These are phyloP conservation scores for Zeuzera pyrina DNA, from an alignment of 2,888 invertebrate species.

Conservation along the genomic window DNA sequence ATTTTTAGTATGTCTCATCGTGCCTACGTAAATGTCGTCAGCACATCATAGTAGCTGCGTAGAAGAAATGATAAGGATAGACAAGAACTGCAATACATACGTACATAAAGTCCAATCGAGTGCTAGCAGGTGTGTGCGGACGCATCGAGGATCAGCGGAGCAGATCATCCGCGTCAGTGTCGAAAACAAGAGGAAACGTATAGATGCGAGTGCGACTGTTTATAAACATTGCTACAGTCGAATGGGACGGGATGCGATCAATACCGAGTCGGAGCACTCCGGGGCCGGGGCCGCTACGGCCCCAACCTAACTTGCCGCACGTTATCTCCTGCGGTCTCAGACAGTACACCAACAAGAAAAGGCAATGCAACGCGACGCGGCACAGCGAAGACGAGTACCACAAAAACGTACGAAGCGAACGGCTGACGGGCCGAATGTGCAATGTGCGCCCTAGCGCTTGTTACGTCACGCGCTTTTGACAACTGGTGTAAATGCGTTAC, in stretches of 20 bases:
- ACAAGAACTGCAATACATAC: conserved; percentile 46
- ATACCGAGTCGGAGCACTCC: conserved; percentile 39
- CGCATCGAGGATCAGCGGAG: conserved; percentile 40
- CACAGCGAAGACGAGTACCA: conserved; percentile 20
- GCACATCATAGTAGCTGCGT: conserved; percentile 20
- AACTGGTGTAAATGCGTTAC: conserved; percentile 46
- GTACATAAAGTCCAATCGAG: conserved; percentile 34
- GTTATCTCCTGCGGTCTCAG: conserved; percentile 31
- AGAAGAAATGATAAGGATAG: conserved; percentile 27
- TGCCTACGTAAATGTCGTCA: conserved; percentile 30
- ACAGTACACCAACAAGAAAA: conserved; percentile 29
- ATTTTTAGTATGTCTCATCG: conserved; percentile 26
- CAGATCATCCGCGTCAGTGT: conserved; percentile 34
- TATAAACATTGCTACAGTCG: conserved; percentile 62
- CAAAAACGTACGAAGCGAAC: conserved; percentile 45
- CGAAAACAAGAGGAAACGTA: conserved; percentile 52
- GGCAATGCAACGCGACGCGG: conserved; percentile 25
- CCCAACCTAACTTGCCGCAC: conserved; percentile 46
- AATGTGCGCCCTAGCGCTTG: conserved; percentile 38
- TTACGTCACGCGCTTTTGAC: conserved; percentile 59
- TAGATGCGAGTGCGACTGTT: conserved; percentile 62
- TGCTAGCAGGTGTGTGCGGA: conserved; percentile 31
- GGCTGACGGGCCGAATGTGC: conserved; percentile 48
- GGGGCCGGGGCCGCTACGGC: conserved; percentile 42
- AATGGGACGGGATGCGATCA: conserved; percentile 46